Base-by-base conservation (phyloP, 2,888 invertebrate genomes). In the Scrobipalpa atriplicella region DNA sequence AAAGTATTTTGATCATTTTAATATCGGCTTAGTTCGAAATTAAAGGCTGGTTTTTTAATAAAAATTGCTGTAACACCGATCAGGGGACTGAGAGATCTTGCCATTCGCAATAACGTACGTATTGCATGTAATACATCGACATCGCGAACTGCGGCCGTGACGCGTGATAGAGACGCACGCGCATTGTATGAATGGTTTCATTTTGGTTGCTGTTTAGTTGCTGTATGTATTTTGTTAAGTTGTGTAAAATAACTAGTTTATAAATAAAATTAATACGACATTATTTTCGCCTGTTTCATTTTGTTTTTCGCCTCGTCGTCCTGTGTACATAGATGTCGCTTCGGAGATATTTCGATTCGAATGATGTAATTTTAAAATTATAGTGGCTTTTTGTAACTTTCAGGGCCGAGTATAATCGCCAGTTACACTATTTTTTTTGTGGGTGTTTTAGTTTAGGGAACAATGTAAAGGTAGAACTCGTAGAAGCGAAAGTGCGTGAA, bases 211-310 rank as follows among this genome's bases (percentile, higher is more conserved):
- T 87, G 87, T 90, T 92, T 84, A 89, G 87, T 91, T 91, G 86
- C 85, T 89, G 91, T 89, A 90, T 88, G 90, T 92, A 90, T 90
- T 91, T 92, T 90, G 92, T 92, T 92, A 92, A 92, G 92, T 92
- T 92, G 92, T 92, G 90, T 92, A 92, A 90, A 92, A 91, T 91
- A 91, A 77, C 87, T 92, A 92, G 92, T 90, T 91, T 86, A 86
- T 90, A 90, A 92, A 89, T 90, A 87, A 90, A 90, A 84, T 83
- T 84, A 85, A 85, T 89, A 84, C 86, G 87, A 89, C 83, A 84
- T 87, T 81, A 82, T 81, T 68, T 85, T 85, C 36, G 85, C 84
- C 85, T 83, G 82, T 90, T 89, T 89, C 76, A 85, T 90, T 90
- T 84, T 82, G 71, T 71, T 83, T 79, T 74, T 74, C 77, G 79